These are phyloP conservation scores for Protomyctophum bolini DNA, from an alignment of 2,113 vertebrate species.

Conservation along the genomic window DNA sequence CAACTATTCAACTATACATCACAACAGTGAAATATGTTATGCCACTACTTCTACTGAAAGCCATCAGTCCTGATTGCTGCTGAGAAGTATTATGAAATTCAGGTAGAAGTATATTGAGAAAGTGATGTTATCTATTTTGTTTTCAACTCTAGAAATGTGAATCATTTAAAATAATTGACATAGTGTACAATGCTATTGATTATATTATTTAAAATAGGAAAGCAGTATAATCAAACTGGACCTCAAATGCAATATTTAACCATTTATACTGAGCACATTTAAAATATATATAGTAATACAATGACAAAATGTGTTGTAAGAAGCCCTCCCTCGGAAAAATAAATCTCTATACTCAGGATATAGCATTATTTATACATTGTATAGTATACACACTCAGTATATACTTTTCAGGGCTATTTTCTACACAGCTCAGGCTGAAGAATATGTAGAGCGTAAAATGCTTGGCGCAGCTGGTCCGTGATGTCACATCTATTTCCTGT, in stretches of 20 bases:
- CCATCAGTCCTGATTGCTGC: background rate
- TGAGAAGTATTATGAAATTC: no score
- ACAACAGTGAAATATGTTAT: slow-evolving; percentile 1
- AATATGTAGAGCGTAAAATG: slow-evolving; percentile 40
- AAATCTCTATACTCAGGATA: background rate
- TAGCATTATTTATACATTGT: no score
- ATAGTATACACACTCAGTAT: no score
- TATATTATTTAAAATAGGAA: background rate
- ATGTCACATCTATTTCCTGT: slow-evolving; percentile 63
- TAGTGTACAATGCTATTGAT: no score
- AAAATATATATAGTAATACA: background rate
- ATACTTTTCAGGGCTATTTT: slow-evolving; percentile 12
- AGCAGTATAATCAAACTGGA: background rate
- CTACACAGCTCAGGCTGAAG: slow-evolving; percentile 14
- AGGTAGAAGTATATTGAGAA: no score
- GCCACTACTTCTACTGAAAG: background rate
- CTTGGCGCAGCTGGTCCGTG: slow-evolving; percentile 51
- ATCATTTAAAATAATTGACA: no score
- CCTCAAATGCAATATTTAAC: background rate
- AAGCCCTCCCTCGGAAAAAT: background rate
- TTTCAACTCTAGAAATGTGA: no score
- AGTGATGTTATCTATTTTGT: no score
- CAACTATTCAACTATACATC: slow-evolving; percentile 33
- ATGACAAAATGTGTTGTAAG: background rate
- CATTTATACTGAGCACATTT: background rate